Evolutionary conservation across 2,113 vertebrate genomes (phyloP), one percentile per base, ranked within the genome.

Genomic region (Spheniscus mendiculus): DNA sequence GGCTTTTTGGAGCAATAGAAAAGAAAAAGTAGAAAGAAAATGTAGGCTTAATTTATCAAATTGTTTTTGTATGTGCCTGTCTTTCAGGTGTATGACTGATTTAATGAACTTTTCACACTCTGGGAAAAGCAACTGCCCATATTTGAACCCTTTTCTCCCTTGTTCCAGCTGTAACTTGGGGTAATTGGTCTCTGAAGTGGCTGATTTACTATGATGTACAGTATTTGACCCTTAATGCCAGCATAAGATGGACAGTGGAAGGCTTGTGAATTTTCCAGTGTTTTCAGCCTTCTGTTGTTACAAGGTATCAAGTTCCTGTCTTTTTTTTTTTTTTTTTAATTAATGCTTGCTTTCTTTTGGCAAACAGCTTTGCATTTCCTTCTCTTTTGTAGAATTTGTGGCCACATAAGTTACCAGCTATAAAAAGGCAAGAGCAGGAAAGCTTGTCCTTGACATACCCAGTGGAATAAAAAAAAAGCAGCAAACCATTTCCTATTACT

Each of bases 361-460:
- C 84, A 90, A 73, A 40, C 9, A 76, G 42, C 58, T 89, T 71
- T 80, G 55, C 47, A 70, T 93, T 97, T 97, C 81, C 71, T 87
- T 77, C 82, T 93, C 53, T 71, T 59, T 36, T 82, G 65, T 22
- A 52, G 79, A 40, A 73, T 77, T 61, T 53, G 56, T 67, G 56
- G 47, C 47, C 76, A 71, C 45, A 9, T 25, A 58, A 73, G 42
- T 90, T 94, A 89, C 67, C 83, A 90, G 83, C 94, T 94, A 87
- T 92, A 84, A 95, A 95, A 96, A 97, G 87, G 58, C 66, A 81
- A 70, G 76, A 93, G 67, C 87, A 55, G 74, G 91, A 96, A 95
- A 91, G 44, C 83, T 93, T 89, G 95, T 96, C 97, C 97, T 97
- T 97, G 95, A 96, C 82, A 61, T 95, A 53, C 18, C 50, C 89